Conservation (phyloP, 1,140 invertebrate genomes). For the Brachionus manjavacas region DNA sequence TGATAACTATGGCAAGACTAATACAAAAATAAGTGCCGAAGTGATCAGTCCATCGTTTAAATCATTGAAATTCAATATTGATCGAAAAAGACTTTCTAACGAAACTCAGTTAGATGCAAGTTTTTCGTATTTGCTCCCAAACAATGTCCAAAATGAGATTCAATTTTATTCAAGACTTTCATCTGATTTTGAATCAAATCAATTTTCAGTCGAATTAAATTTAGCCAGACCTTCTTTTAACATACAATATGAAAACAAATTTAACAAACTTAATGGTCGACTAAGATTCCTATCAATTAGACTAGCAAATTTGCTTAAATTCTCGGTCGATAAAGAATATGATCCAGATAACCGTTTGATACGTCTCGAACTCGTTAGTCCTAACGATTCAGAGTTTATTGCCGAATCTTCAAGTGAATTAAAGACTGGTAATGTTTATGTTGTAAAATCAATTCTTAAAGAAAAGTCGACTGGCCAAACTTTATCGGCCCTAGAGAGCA, state of each 20-base stretch:
- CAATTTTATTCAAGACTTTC: not conserved
- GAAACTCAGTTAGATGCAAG: not conserved
- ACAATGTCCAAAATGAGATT: conserved; percentile 21
- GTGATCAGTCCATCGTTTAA: not conserved
- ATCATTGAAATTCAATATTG: conserved; percentile 13
- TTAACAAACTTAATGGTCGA: conserved; percentile 33
- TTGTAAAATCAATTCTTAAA: not conserved
- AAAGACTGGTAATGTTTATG: not conserved
- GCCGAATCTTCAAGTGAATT: not conserved
- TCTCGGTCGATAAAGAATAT: conserved; percentile 40
- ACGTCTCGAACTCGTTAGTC: not conserved
- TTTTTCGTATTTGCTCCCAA: not conserved
- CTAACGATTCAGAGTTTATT: not conserved
- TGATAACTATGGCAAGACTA: conserved; percentile 17
- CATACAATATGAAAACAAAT: conserved; percentile 24
- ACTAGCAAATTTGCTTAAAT: not conserved
- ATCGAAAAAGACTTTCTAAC: conserved; percentile 7
- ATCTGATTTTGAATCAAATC: conserved; percentile 1
- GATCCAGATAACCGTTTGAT: conserved; percentile 34
- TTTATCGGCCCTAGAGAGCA: not conserved
- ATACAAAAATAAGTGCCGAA: not conserved
- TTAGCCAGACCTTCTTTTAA: conserved; percentile 12
- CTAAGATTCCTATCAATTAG: not conserved
- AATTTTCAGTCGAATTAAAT: conserved; percentile 11
- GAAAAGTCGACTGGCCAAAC: not conserved